A percentile compares a stretch with the other conserved stretches of the same genome.
Conservation (phyloP, 2,797 vertebrate genomes). For the Anisognathus igniventris region DNA sequence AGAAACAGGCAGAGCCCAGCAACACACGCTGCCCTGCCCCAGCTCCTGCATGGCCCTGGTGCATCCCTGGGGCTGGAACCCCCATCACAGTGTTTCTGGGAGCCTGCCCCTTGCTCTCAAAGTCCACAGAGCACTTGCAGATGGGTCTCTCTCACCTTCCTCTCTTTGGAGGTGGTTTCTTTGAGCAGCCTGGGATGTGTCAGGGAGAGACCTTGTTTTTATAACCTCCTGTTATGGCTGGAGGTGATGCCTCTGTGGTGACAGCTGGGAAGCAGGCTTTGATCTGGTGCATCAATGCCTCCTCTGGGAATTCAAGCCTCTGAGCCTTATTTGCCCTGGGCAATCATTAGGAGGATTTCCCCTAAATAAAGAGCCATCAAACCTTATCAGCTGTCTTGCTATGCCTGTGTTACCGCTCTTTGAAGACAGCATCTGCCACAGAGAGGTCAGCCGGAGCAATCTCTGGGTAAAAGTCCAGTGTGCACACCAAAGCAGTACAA, state of each 20-base stretch:
- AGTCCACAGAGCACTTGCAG: background rate
- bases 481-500: background rate
- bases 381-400: constrained; percentile 28
- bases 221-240: constrained; percentile 47
- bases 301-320: constrained; percentile 38
- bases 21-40: accelerated
- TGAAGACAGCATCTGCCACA: background rate
- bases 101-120: background rate
- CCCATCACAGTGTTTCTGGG: accelerated
- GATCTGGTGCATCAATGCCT: constrained; percentile 23
- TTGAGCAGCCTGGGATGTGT: background rate
- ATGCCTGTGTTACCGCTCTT: background rate
- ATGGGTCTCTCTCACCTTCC: background rate
- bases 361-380: constrained; percentile 4
- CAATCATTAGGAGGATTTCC: constrained; percentile 18
- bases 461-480: background rate
- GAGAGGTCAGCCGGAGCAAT: background rate
- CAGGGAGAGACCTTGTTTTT: constrained; percentile 23
- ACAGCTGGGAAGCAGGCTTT: constrained; percentile 27
- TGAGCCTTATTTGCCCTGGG: constrained; percentile 31
- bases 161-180: background rate
- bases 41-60: accelerated
- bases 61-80: background rate
- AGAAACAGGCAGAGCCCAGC: background rate
- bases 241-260: constrained; percentile 12